These are phyloP conservation scores for Entosphenus tridentatus DNA, from an alignment of 2,113 vertebrate genomes.

Conservation along the genomic window DNA sequence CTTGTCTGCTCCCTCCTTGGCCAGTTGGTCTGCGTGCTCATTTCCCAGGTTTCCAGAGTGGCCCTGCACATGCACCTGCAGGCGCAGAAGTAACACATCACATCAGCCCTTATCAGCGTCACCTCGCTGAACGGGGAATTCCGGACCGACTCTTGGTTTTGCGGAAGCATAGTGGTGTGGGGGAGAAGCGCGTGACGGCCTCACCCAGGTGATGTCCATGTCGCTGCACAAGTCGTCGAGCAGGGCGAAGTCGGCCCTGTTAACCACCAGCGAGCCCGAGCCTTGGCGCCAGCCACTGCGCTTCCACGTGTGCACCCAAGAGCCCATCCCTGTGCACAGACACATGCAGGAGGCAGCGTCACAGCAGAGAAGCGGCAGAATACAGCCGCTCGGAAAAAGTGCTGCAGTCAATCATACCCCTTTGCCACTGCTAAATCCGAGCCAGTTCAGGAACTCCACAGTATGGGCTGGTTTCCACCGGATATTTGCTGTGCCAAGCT, in stretches of 20 bases:
- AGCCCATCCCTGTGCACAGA: conserved; percentile 39
- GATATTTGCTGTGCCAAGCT: too few relatives aligned
- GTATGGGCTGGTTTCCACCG: too few relatives aligned
- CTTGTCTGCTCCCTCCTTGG: conserved; percentile 13
- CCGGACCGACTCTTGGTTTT: too few relatives aligned
- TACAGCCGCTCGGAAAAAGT: too few relatives aligned
- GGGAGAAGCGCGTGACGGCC: neutral
- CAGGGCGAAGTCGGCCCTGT: conserved; percentile 55
- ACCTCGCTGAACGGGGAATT: too few relatives aligned
- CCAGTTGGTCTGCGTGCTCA: conserved; percentile 65
- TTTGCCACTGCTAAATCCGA: too few relatives aligned
- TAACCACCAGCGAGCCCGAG: conserved; percentile 35
- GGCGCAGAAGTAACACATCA: neutral
- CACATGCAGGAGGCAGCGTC: neutral
- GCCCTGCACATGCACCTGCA: conserved; percentile 49
- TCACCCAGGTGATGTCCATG: conserved; percentile 51
- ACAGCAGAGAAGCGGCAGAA: neutral
- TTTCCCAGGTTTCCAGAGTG: conserved; percentile 68
- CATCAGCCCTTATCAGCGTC: too few relatives aligned
- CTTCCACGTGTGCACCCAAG: conserved; percentile 74
- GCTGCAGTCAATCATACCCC: too few relatives aligned
- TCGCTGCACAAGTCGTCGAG: conserved; percentile 37
- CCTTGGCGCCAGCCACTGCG: conserved; percentile 57
- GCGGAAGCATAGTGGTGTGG: too few relatives aligned
- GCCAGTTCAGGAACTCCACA: too few relatives aligned